These are phyloP conservation scores for Ectemnius continuus DNA, from an alignment of 2,888 invertebrate genomes.

Conservation along the genomic window DNA sequence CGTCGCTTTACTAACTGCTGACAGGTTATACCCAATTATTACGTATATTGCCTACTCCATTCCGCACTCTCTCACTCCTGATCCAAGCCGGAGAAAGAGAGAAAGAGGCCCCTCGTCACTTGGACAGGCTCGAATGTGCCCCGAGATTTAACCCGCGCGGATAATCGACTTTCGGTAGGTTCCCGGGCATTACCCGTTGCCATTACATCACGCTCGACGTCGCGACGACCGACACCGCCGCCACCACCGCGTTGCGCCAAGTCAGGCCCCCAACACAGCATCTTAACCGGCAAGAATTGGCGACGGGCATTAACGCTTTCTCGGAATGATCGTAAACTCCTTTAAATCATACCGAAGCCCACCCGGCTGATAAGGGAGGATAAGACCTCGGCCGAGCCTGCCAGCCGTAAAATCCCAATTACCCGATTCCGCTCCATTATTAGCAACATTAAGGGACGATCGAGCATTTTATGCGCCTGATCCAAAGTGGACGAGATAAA, in stretches of 20 bases:
- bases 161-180: slow-evolving; percentile 10
- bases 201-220: neutral
- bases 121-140: neutral
- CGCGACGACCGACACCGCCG: too few relatives aligned
- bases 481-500: too few relatives aligned
- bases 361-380: neutral
- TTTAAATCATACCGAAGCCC: slow-evolving; percentile 11
- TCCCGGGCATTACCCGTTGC: neutral
- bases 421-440: slow-evolving; percentile 12
- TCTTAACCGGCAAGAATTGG: neutral
- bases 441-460: slow-evolving; percentile 9
- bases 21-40: slow-evolving; percentile 44
- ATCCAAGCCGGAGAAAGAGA: neutral
- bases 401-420: slow-evolving; percentile 7
- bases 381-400: neutral
- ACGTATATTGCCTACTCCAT: slow-evolving; percentile 19
- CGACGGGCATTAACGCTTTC: neutral
- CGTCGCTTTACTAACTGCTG: slow-evolving; percentile 36
- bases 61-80: neutral
- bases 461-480: neutral
- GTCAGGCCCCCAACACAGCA: neutral
- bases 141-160: neutral
- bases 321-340: neutral
- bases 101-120: neutral
- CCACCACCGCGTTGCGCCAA: too few relatives aligned